These are phyloP conservation scores for Drosophila pachea DNA, from an alignment of 1,140 invertebrate genomes.

Conservation along the genomic window DNA sequence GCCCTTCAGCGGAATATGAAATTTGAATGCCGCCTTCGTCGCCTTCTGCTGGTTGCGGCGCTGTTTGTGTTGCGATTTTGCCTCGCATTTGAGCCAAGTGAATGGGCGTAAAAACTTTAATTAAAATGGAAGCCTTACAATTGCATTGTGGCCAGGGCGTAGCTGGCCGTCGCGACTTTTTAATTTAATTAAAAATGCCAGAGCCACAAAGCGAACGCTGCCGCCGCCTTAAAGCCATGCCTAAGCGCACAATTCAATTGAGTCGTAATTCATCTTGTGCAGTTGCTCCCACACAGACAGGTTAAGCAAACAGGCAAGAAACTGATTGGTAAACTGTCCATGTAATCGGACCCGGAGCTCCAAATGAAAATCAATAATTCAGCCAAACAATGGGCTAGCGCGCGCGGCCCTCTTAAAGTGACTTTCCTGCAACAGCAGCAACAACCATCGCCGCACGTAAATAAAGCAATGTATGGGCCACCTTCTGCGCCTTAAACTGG, in stretches of 20 bases:
- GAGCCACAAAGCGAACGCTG: conserved; percentile 41
- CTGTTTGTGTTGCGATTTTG: conserved; percentile 63
- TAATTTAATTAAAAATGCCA: conserved; percentile 70
- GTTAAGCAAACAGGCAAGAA: conserved; percentile 34
- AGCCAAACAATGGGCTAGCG: conserved; percentile 51
- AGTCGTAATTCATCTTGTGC: conserved; percentile 15
- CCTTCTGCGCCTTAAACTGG: conserved; percentile 61
- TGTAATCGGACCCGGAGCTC: conserved; percentile 65
- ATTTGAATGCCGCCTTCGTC: conserved; percentile 45
- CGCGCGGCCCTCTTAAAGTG: conserved; percentile 43
- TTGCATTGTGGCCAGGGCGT: conserved; percentile 66
- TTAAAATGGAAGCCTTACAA: conserved; percentile 76
- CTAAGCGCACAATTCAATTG: conserved; percentile 17
- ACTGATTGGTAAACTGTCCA: conserved; percentile 39
- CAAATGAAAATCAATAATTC: conserved; percentile 76
- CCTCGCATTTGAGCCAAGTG: conserved; percentile 43
- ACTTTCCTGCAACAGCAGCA: conserved; percentile 27
- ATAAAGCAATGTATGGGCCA: conserved; percentile 67
- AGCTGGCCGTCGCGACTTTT: conserved; percentile 51
- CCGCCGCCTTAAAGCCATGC: conserved; percentile 37
- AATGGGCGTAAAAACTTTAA: conserved; percentile 74
- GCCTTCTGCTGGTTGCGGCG: conserved; percentile 15
- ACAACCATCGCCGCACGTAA: conserved; percentile 48
- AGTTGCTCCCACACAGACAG: conserved; percentile 28
- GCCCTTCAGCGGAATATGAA: conserved; percentile 65